These are phyloP conservation scores for Arenicola marina DNA, from an alignment of 2,888 invertebrate genomes.

Conservation along the genomic window DNA sequence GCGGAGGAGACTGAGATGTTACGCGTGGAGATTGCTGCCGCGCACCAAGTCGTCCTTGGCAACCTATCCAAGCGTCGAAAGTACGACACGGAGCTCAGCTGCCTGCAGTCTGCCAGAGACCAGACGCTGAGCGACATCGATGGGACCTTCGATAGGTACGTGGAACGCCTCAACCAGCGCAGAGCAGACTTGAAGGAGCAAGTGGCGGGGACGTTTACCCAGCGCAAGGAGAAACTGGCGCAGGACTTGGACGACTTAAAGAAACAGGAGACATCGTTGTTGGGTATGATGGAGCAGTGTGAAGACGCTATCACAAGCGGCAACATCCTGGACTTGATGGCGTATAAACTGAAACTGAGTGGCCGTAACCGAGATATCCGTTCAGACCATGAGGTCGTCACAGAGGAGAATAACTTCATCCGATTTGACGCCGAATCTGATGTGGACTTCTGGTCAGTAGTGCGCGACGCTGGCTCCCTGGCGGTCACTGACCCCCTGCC, in stretches of 20 bases:
- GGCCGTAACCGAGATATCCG: slow-evolving; percentile 8
- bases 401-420: slow-evolving; percentile 21
- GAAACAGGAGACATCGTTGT: not conserved
- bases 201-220: not conserved
- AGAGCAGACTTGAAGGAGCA: not conserved
- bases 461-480: slow-evolving; percentile 18
- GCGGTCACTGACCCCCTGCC: slow-evolving; percentile 16
- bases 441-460: slow-evolving; percentile 3
- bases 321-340: slow-evolving; percentile 23
- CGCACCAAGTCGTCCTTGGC: slow-evolving; percentile 3
- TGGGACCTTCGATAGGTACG: slow-evolving; percentile 10
- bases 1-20: slow-evolving; percentile 1
- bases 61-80: not conserved
- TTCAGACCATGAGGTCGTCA: too few species aligned
- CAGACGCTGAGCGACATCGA: slow-evolving; percentile 5
- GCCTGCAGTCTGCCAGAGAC: slow-evolving; percentile 2
- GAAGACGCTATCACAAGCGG: slow-evolving; percentile 7
- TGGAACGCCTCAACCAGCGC: not conserved
- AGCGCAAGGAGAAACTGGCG: not conserved
- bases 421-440: slow-evolving; percentile 16
- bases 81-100: not conserved
- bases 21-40: slow-evolving; percentile 3
- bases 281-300: not conserved
- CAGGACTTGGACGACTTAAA: not conserved
- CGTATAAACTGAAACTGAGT: slow-evolving; percentile 26